phyloP scores from a whole-genome alignment of 2,888 invertebrate genomes.

The Kuschelorhynchus macadamiae region DNA sequence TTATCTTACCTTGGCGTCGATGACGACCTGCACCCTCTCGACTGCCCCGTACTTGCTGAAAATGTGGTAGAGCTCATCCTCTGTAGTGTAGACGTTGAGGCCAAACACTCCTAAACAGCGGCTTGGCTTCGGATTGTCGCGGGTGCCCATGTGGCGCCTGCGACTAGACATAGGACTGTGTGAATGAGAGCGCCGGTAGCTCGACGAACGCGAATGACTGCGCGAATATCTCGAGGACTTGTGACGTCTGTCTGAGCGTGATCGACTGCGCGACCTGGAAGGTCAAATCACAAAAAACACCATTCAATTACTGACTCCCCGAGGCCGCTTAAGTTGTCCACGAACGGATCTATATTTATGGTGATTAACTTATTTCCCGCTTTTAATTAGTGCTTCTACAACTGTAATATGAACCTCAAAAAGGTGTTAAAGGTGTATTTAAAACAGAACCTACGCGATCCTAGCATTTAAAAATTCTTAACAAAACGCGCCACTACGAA shows the following conservation, averaged over 20 bases:
- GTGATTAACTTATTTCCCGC: background rate
- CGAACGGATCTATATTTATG: slow-evolving; percentile 23
- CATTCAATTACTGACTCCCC: slow-evolving; percentile 35
- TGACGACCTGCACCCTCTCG: slow-evolving; percentile 93
- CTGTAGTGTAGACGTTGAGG: slow-evolving; percentile 92
- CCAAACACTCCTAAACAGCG: slow-evolving; percentile 97
- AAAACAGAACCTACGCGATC: background rate
- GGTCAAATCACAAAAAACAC: slow-evolving; percentile 47
- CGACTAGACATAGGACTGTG: slow-evolving; percentile 88
- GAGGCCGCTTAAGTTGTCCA: slow-evolving; percentile 36
- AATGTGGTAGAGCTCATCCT: slow-evolving; percentile 91
- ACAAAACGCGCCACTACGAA: background rate
- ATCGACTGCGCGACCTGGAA: slow-evolving; percentile 74
- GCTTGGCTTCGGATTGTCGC: slow-evolving; percentile 90
- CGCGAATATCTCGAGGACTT: slow-evolving; percentile 75
- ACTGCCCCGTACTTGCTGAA: slow-evolving; percentile 94
- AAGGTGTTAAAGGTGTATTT: background rate
- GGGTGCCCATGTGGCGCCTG: slow-evolving; percentile 82
- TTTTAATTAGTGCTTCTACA: slow-evolving; percentile 9
- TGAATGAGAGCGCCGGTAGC: slow-evolving; percentile 75
- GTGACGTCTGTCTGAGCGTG: slow-evolving; percentile 72
- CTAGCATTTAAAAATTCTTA: background rate
- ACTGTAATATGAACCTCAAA: background rate
- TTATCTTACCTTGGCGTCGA: slow-evolving; percentile 91
- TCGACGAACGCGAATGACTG: slow-evolving; percentile 73